Evolutionary conservation across 2,888 invertebrate genomes (phyloP).

Genomic region (Hydroisotoma schaefferi): DNA sequence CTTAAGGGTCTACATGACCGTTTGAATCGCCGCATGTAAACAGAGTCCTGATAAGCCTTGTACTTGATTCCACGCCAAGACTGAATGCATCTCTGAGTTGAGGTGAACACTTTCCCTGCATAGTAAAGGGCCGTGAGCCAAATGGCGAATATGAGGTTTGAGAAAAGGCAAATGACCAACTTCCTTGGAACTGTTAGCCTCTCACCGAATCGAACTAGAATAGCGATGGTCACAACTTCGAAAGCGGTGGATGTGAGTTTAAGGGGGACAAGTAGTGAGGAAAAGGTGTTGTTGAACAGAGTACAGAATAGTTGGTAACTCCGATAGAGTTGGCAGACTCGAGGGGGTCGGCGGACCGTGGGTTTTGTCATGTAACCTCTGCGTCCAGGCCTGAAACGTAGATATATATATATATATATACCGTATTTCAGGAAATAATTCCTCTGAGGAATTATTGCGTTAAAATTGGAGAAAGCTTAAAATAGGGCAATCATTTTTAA

Average conservation of each 20-base stretch:
- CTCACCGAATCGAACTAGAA: neutral
- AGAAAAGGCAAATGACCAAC: neutral
- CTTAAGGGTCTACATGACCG: neutral
- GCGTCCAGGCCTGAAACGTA: constrained; percentile 1
- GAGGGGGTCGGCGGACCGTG: constrained; percentile 3
- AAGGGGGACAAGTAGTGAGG: neutral
- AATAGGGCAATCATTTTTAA: too few species aligned
- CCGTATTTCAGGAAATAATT: too few species aligned
- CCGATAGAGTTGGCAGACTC: constrained; percentile 4
- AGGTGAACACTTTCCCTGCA: neutral
- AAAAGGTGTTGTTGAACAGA: neutral
- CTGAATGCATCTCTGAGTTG: neutral
- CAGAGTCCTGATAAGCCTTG: neutral
- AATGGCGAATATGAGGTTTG: neutral
- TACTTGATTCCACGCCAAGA: neutral
- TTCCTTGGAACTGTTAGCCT: neutral
- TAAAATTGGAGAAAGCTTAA: too few species aligned
- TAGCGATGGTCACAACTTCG: neutral
- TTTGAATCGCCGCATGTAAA: constrained; percentile 1
- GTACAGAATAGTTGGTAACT: neutral
- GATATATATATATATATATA: too few species aligned
- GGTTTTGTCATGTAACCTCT: neutral
- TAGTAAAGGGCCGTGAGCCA: neutral
- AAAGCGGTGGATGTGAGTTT: neutral
- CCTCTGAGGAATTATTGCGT: too few species aligned